Base-by-base conservation (phyloP, 1,140 invertebrate species). In the Panagrolaimus sp. region DNA sequence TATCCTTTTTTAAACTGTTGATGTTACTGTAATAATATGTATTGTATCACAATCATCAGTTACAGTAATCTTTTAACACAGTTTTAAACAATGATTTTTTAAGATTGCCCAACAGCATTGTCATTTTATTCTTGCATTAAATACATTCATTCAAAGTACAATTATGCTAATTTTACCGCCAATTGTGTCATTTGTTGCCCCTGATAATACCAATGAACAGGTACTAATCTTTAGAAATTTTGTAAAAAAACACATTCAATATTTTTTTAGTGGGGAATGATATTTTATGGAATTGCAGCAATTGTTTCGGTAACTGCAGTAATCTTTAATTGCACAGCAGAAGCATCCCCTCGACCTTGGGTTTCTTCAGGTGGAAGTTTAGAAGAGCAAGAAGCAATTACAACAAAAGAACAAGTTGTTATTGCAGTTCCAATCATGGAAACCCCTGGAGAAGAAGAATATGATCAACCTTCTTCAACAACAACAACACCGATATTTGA, bases 71-170 rank as follows among this genome's bases (percentile, higher is more conserved):
- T n/a, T 46, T n/a, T 10, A 46, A 46, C 9, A 10, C n/a, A 24
- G 2, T 48, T 9, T 43, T 21, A 48, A 4, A 6, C 32, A 21
- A 21, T 28, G 38, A 15, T 64, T 32, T 7, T 24, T 77, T 43
- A 47, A 77, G 76, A 71, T 77, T 38, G 68, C 71, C 46, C 66
- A 75, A n/a, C 75, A 73, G 62, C 66, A 71, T 58, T 52, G 68
- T 15, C 66, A 73, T 38, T 69, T 77, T 26, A 67, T 77, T 9
- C 70, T 77, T 66, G 55, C 75, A 12, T 65, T 73, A 14, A 62
- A 73, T 45, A 67, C 67, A 7, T 63, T 78, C 21, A 55, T 68
- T 43, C 38, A 46, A n/a, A 69, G 69, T 28, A 43, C 48, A 17
- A 65, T 62, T 24, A 67, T 70, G 12, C 67, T 77, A 17, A n/a